These are phyloP conservation scores for Ditula angustiorana DNA, from an alignment of 2,888 invertebrate species.

Conservation along the genomic window DNA sequence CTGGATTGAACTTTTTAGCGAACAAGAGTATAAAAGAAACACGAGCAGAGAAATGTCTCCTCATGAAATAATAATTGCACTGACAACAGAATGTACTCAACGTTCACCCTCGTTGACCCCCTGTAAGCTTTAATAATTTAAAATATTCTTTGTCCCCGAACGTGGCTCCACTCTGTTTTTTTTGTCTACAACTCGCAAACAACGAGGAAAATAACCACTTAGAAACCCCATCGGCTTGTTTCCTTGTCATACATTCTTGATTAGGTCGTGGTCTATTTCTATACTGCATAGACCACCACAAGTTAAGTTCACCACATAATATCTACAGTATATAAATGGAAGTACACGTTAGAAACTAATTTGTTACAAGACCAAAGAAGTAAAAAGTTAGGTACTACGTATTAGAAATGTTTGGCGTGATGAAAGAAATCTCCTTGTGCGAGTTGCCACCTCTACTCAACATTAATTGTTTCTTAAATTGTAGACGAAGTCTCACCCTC, in stretches of 20 bases:
- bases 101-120: slow-evolving; percentile 53
- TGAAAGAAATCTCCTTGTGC: no score
- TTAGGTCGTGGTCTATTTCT: not conserved
- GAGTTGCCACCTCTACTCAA: not conserved
- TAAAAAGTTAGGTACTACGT: no score
- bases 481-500: not conserved
- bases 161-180: slow-evolving; percentile 20
- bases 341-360: no score
- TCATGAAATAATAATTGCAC: slow-evolving; percentile 38
- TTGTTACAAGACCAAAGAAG: no score
- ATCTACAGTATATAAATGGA: no score
- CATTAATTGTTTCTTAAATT: not conserved
- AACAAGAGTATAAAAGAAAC: slow-evolving; percentile 3
- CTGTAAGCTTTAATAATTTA: slow-evolving; percentile 56
- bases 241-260: slow-evolving; percentile 23
- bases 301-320: no score
- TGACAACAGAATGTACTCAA: slow-evolving; percentile 54
- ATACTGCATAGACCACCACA: no score
- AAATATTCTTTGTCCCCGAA: slow-evolving; percentile 43
- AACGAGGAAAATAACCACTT: slow-evolving; percentile 35
- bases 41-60: slow-evolving; percentile 19
- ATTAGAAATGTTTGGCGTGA: no score
- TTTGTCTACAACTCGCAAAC: slow-evolving; percentile 27
- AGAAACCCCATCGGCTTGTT: slow-evolving; percentile 21
- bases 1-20: not conserved